phyloP scores from a whole-genome alignment of 2,888 invertebrate genomes.

The Ptychoptera albimana region DNA sequence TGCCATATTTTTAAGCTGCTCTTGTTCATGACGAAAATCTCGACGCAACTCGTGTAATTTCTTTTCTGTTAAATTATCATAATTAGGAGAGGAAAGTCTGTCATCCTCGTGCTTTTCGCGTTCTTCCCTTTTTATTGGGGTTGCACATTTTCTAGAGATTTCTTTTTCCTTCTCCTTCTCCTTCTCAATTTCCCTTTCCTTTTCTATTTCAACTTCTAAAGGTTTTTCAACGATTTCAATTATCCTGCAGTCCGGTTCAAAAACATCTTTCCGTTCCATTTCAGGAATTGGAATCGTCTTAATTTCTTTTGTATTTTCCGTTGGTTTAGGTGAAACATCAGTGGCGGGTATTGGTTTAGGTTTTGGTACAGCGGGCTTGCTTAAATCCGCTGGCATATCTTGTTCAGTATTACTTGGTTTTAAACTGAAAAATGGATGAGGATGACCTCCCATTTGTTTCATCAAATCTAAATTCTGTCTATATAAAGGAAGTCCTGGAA shows the following conservation, averaged over 20 bases:
- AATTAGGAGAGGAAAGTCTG: too few relatives aligned
- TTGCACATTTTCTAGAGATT: too few relatives aligned
- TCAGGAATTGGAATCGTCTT: background rate
- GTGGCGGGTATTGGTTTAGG: conserved; percentile 15
- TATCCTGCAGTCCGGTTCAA: background rate
- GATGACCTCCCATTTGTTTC: conserved; percentile 20
- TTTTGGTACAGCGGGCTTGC: conserved; percentile 20
- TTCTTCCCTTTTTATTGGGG: too few relatives aligned
- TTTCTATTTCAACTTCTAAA: too few relatives aligned
- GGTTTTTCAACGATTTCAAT: too few relatives aligned
- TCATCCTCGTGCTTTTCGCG: too few relatives aligned
- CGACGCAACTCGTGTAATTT: too few relatives aligned
- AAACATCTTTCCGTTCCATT: conserved; percentile 2
- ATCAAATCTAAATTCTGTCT: conserved; percentile 28
- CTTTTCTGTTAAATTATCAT: too few relatives aligned
- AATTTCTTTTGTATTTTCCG: conserved; percentile 4
- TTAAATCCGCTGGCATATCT: conserved; percentile 27
- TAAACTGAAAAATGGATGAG: conserved; percentile 21
- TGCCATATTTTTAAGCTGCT: conserved; percentile 14
- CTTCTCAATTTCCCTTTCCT: too few relatives aligned
- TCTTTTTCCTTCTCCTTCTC: too few relatives aligned
- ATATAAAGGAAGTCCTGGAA: conserved; percentile 22
- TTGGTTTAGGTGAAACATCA: conserved; percentile 10
- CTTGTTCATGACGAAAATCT: conserved; percentile 18
- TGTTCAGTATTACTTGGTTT: conserved; percentile 15